These are phyloP conservation scores for Plectropomus leopardus DNA, from an alignment of 2,113 vertebrate species.

Conservation along the genomic window DNA sequence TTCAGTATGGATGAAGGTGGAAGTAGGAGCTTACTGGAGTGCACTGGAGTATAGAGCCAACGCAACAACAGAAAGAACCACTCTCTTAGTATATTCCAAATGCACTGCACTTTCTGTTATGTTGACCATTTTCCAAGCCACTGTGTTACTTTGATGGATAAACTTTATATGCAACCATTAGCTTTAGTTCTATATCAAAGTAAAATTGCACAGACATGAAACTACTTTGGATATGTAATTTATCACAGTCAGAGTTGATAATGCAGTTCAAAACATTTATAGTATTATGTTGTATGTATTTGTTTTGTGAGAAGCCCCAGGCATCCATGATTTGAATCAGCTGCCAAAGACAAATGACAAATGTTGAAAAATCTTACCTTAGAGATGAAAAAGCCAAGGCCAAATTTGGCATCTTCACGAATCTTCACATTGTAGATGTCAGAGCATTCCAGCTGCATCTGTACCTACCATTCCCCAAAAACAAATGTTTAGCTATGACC, in stretches of 20 bases:
- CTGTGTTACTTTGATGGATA: conserved; percentile 48
- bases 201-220: conserved; percentile 11
- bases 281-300: background rate
- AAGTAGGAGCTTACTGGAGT: background rate
- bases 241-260: conserved; percentile 29
- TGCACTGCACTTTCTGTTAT: conserved; percentile 9
- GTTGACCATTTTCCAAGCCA: conserved; percentile 23
- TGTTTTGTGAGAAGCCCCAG: background rate
- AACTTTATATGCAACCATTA: conserved; percentile 48
- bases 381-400: background rate
- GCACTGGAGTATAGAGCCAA: background rate
- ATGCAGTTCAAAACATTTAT: conserved; percentile 13
- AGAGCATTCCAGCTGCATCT: background rate
- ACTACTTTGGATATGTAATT: conserved; percentile 23
- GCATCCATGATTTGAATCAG: background rate
- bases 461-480: too few relatives aligned
- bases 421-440: too few relatives aligned
- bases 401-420: background rate
- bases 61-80: background rate
- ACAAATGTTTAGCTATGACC: background rate
- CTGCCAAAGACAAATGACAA: background rate
- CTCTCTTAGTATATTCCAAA: conserved; percentile 14
- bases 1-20: background rate
- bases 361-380: background rate
- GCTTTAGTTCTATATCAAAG: conserved; percentile 26